Evolutionary conservation across 1,140 invertebrate genomes (phyloP).

Genomic region (Achroia grisella): DNA sequence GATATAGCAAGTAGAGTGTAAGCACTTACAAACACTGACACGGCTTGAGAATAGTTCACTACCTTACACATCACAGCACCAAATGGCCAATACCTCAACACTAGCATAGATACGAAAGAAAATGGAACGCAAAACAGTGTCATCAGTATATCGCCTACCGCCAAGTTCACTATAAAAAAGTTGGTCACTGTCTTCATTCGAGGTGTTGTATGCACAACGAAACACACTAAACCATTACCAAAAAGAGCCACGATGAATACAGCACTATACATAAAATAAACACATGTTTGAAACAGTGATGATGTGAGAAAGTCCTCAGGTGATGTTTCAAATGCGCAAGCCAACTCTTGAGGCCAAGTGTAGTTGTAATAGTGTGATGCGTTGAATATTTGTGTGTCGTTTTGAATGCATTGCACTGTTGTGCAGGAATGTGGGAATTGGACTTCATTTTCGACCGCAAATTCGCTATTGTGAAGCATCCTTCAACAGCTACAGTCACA

Average conservation of each 20-base stretch:
- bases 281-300: slow-evolving; percentile 76
- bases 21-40: slow-evolving; percentile 87
- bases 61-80: slow-evolving; percentile 83
- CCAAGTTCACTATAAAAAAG: slow-evolving; percentile 89
- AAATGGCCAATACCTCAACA: slow-evolving; percentile 88
- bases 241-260: slow-evolving; percentile 84
- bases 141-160: slow-evolving; percentile 88
- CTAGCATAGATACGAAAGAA: slow-evolving; percentile 83
- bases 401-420: neutral
- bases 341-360: neutral
- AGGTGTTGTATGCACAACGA: slow-evolving; percentile 83
- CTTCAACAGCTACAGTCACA: neutral
- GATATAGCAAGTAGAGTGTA: slow-evolving; percentile 91
- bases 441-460: neutral
- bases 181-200: slow-evolving; percentile 91
- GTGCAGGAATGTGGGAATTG: neutral
- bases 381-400: neutral
- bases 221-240: slow-evolving; percentile 88
- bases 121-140: slow-evolving; percentile 90
- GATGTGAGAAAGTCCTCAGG: slow-evolving; percentile 32
- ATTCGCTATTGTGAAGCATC: neutral
- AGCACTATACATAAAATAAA: slow-evolving; percentile 83
- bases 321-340: slow-evolving; percentile 6
- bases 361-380: neutral
- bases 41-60: slow-evolving; percentile 85